phyloP scores from a whole-genome alignment of 2,888 invertebrate species.

The Encarsia formosa region DNA sequence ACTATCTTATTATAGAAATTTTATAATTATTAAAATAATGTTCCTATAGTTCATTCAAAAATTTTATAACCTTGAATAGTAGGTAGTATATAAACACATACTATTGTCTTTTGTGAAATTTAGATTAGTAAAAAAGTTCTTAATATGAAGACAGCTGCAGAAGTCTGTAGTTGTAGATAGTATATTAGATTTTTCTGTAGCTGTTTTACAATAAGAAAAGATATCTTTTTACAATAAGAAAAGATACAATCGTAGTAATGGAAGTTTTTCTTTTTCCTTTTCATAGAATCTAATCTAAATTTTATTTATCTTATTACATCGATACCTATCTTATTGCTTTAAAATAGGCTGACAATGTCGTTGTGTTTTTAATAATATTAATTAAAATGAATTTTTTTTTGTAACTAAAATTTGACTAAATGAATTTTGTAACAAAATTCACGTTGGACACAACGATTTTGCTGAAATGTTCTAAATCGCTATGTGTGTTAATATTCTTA shows the following conservation, averaged over 20 bases:
- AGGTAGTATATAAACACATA: no score
- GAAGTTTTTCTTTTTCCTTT: no score
- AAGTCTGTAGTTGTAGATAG: slow-evolving; percentile 14
- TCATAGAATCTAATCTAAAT: not conserved
- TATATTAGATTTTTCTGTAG: slow-evolving; percentile 7
- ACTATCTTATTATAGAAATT: no score
- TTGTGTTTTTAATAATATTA: slow-evolving; percentile 7
- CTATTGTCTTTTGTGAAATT: no score
- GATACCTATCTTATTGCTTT: slow-evolving; percentile 10
- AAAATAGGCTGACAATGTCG: slow-evolving; percentile 1
- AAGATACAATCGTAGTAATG: no score
- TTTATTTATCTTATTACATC: slow-evolving; percentile 11
- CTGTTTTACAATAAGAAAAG: slow-evolving; percentile 10
- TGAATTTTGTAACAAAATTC: no score
- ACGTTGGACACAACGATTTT: no score
- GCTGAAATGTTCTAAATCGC: slow-evolving; percentile 18
- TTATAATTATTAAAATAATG: no score
- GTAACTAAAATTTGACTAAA: no score
- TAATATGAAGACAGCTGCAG: slow-evolving; percentile 4
- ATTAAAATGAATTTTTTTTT: not conserved
- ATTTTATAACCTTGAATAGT: no score
- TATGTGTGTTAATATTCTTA: slow-evolving; percentile 18
- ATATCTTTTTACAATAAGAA: no score
- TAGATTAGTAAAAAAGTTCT: not conserved
- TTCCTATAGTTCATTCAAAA: no score